Base-by-base conservation (phyloP, 1,140 invertebrate genomes). In the Heliconius eleuchia region DNA sequence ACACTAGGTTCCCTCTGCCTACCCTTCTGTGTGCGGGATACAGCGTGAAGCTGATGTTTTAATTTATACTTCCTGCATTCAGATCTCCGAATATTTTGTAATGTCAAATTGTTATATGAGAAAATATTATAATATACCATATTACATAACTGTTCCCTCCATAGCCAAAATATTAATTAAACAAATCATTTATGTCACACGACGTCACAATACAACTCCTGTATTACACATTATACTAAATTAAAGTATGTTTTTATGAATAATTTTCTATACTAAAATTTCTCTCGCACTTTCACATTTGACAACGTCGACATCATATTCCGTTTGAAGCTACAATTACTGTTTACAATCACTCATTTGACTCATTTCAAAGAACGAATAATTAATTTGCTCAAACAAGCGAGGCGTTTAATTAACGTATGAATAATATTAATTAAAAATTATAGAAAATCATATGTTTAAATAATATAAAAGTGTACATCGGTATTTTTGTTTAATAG, bases 361-460 rank as follows among this genome's bases (percentile, higher is more conserved):
- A 75, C 74, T 75, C 57, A 76, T 76, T 60, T 66, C 74, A 66
- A 76, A 76, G 37, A n/a, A 39, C 27, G 27, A 27, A 34, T 66
- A 52, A 76, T 37, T 76, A 66, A 76, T 66, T 66, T 66, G 27
- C 30, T 66, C n/a, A 46, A 55, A 74, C 27, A 52, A 1, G 27
- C 18, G 8, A 19, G 27, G 23, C 19, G 27, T 52, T 50, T 74
- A 74, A 74, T 74, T 74, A 55, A 74, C 8, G 18, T 66, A 6
- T 16, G 1, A 2, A 66, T 30, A 66, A 30, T 11, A 27, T 66
- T 66, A 66, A 66, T 66, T 66, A 66, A 27, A 60, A 66, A 30
- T 18, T 27, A 30, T 66, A 27, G 34, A 66, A 23, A 27, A 66
- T 66, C 13, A 13, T 42, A 0, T 11, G 2, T 11, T 13, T 42